These are phyloP conservation scores for Hanleya hanleyi DNA, from an alignment of 2,888 invertebrate genomes.

Conservation along the genomic window DNA sequence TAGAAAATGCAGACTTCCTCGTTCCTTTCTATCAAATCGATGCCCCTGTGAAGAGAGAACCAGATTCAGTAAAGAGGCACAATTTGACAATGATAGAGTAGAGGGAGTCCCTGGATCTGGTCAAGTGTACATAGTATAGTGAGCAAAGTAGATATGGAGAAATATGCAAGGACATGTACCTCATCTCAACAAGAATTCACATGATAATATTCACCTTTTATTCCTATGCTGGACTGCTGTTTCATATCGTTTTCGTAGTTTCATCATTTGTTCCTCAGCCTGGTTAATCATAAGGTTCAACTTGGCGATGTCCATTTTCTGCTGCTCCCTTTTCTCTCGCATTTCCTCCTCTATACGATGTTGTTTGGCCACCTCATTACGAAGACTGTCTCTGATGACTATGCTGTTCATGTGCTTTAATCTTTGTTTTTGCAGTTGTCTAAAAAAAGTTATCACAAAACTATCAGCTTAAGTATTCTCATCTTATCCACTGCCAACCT, in stretches of 20 bases:
- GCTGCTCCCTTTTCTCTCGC: conserved; percentile 70
- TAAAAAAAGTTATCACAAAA: conserved; percentile 33
- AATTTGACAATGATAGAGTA: too few relatives aligned
- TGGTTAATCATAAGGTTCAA: conserved; percentile 73
- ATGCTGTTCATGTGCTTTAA: conserved; percentile 70
- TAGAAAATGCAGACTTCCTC: conserved; percentile 74
- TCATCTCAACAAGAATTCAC: too few relatives aligned
- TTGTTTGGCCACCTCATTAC: conserved; percentile 73
- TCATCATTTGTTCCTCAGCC: conserved; percentile 72
- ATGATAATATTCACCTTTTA: too few relatives aligned
- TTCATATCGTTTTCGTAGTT: conserved; percentile 70
- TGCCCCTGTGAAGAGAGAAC: conserved; percentile 62
- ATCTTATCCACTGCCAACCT: too few relatives aligned
- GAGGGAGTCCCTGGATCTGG: too few relatives aligned
- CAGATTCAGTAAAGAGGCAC: too few relatives aligned
- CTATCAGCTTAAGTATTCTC: neutral
- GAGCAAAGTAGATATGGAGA: too few relatives aligned
- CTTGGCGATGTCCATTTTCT: conserved; percentile 72
- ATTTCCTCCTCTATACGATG: conserved; percentile 68
- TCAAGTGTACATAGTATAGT: too few relatives aligned
- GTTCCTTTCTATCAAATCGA: conserved; percentile 72
- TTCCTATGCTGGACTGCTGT: conserved; percentile 71
- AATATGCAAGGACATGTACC: too few relatives aligned
- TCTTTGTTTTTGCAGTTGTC: conserved; percentile 70
- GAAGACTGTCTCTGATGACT: conserved; percentile 69